These are phyloP conservation scores for Scelioninae gen. 2 DNA, from an alignment of 2,888 invertebrate species.

Conservation along the genomic window DNA sequence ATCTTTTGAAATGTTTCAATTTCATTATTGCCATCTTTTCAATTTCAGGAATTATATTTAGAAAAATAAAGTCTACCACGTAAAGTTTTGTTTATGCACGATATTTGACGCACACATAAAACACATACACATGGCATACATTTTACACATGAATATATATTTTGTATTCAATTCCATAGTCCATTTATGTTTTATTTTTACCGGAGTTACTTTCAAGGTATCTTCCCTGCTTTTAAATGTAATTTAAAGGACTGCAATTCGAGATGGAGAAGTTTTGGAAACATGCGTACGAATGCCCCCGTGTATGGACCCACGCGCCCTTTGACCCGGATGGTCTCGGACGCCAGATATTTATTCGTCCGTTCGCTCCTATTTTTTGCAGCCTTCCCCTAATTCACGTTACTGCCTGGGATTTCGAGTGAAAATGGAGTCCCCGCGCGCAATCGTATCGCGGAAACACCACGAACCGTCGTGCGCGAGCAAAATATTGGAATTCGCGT, in stretches of 20 bases:
- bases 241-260: constrained; percentile 25
- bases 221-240: too few relatives aligned
- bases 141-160: too few relatives aligned
- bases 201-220: too few relatives aligned
- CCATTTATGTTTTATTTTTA: too few relatives aligned
- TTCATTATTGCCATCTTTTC: too few relatives aligned
- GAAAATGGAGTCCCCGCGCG: constrained; percentile 52
- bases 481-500: constrained; percentile 57
- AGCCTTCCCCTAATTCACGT: constrained; percentile 52
- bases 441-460: constrained; percentile 49
- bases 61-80: too few relatives aligned
- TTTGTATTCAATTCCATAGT: too few relatives aligned
- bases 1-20: too few relatives aligned
- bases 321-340: constrained; percentile 32
- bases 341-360: constrained; percentile 46
- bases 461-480: constrained; percentile 37
- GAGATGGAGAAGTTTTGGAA: constrained; percentile 17
- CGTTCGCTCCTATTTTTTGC: constrained; percentile 47
- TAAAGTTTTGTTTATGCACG: too few relatives aligned
- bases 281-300: not conserved
- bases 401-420: constrained; percentile 48
- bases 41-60: too few relatives aligned
- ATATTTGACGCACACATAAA: too few relatives aligned
- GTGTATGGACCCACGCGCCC: constrained; percentile 23
- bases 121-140: too few relatives aligned